phyloP scores from a whole-genome alignment of 2,888 invertebrate genomes.

The Podabrus alpinus region DNA sequence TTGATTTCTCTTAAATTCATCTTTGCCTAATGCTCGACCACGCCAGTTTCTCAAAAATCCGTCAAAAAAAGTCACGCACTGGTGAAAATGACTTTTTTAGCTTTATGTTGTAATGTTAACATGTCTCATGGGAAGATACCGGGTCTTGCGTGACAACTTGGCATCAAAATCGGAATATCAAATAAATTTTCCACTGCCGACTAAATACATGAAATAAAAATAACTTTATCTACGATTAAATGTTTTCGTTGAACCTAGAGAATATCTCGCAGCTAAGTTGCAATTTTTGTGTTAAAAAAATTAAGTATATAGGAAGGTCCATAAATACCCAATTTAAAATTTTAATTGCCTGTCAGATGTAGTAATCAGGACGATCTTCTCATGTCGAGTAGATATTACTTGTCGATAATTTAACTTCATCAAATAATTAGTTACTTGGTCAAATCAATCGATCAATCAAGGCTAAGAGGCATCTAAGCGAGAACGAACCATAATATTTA shows the following conservation, averaged over 20 bases:
- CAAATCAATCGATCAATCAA: conserved; percentile 29
- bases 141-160: conserved; percentile 1
- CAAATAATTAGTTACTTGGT: conserved; percentile 24
- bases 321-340: background rate
- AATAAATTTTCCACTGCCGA: background rate
- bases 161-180: background rate
- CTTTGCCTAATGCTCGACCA: too few species aligned
- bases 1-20: background rate
- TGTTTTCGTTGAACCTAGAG: background rate
- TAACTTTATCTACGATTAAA: background rate
- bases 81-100: background rate
- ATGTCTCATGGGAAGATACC: background rate
- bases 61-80: background rate
- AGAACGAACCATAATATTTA: conserved; percentile 16
- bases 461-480: background rate
- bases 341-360: conserved; percentile 25
- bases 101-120: background rate
- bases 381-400: conserved; percentile 8
- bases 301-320: background rate
- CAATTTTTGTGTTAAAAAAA: background rate
- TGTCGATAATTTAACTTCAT: conserved; percentile 22
- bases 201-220: background rate
- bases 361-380: conserved; percentile 9
- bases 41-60: background rate
- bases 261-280: background rate